Percentiles rank a stretch among this genome's conserved stretches.
Conservation (phyloP, 2,797 vertebrate genomes). For the Meriones psammophilus region DNA sequence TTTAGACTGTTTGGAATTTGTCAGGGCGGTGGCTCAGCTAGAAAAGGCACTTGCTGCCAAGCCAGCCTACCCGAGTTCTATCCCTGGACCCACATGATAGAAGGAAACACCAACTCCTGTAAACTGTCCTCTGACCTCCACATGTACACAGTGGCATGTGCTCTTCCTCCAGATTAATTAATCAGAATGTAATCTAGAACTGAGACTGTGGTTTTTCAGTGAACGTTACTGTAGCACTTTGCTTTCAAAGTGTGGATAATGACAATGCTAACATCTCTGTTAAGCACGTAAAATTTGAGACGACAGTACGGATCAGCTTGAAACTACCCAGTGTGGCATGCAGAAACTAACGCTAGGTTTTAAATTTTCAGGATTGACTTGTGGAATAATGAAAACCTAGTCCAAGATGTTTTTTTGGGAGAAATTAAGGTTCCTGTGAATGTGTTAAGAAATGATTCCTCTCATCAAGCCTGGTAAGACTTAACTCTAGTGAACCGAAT, state of each 20-base stretch:
- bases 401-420: slow-evolving; percentile 97
- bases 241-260: slow-evolving; percentile 80
- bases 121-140: not conserved
- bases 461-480: slow-evolving; percentile 96
- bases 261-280: slow-evolving; percentile 86
- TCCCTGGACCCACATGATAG: not conserved
- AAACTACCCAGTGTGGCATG: slow-evolving; percentile 62
- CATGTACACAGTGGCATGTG: not conserved
- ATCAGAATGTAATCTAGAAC: not conserved
- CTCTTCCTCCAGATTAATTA: not conserved
- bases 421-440: slow-evolving; percentile 97
- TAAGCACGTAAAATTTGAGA: slow-evolving; percentile 87
- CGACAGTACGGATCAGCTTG: slow-evolving; percentile 71
- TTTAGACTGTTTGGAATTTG: slow-evolving; percentile 78
- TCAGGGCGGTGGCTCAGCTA: not conserved
- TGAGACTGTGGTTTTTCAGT: slow-evolving; percentile 75
- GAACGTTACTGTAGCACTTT: slow-evolving; percentile 73
- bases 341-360: slow-evolving; percentile 73
- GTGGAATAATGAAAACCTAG: slow-evolving; percentile 98
- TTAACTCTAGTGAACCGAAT: slow-evolving; percentile 27
- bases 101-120: not conserved
- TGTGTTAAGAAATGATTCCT: slow-evolving; percentile 93
- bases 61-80: not conserved
- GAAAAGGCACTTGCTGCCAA: not conserved
- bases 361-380: slow-evolving; percentile 94